Evolutionary conservation across 2,113 vertebrate genomes (phyloP).

Genomic region (Lipophrys pholis): DNA sequence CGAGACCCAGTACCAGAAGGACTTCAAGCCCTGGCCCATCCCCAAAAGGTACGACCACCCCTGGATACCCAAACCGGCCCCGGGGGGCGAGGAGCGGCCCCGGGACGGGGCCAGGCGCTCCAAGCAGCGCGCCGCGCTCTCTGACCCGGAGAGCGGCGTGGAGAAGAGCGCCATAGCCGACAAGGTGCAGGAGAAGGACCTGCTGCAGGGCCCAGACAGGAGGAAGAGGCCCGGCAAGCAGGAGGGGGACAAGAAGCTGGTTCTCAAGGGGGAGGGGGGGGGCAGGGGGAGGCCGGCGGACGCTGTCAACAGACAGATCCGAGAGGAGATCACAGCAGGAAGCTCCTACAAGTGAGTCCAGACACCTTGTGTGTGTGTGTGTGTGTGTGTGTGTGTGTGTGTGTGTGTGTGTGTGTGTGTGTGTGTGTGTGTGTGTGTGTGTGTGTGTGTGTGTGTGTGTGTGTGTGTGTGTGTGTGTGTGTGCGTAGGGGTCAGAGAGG

Average conservation of each 20-base stretch:
- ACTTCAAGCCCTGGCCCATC: slow-evolving; percentile 95
- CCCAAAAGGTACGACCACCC: slow-evolving; percentile 92
- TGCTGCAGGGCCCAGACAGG: slow-evolving; percentile 64
- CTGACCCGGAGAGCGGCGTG: slow-evolving; percentile 75
- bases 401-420: too few species aligned
- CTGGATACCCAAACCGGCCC: slow-evolving; percentile 91
- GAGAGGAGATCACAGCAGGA: slow-evolving; percentile 85
- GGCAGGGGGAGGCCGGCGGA: slow-evolving; percentile 87
- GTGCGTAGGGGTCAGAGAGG: slow-evolving; percentile 7
- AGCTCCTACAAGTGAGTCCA: slow-evolving; percentile 90
- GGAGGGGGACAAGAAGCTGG: slow-evolving; percentile 67
- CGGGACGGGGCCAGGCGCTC: slow-evolving; percentile 56
- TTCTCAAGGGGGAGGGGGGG: slow-evolving; percentile 65
- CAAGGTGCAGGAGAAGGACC: slow-evolving; percentile 83
- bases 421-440: too few species aligned
- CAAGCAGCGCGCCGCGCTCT: slow-evolving; percentile 35
- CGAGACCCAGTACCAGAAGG: slow-evolving; percentile 98
- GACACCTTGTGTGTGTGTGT: neutral
- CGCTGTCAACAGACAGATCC: slow-evolving; percentile 93
- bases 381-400: too few species aligned
- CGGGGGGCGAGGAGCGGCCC: slow-evolving; percentile 55
- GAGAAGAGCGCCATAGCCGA: slow-evolving; percentile 84
- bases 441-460: too few species aligned
- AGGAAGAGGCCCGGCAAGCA: slow-evolving; percentile 66
- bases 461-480: neutral